Evolutionary conservation across 2,113 vertebrate genomes (phyloP).

Genomic region (Todiramphus chloris): DNA sequence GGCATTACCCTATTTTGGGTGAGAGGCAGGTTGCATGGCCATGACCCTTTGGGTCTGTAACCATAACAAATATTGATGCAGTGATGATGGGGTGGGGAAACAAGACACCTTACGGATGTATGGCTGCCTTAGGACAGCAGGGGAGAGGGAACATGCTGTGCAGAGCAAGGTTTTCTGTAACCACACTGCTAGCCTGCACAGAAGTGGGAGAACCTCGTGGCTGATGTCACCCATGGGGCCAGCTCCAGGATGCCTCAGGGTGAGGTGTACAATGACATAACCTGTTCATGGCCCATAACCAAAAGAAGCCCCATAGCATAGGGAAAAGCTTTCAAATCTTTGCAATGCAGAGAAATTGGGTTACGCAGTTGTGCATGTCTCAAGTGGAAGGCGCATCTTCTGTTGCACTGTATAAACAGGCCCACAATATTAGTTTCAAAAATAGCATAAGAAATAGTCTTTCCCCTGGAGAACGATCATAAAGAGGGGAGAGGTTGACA

Average conservation of each 20-base stretch:
- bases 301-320: neutral
- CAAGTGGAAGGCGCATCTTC: neutral
- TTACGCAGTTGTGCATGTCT: neutral
- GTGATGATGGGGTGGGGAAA: neutral
- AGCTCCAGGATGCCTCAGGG: neutral
- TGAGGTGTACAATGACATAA: accelerated
- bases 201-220: neutral
- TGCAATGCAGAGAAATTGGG: neutral
- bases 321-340: neutral
- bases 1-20: neutral
- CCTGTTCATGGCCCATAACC: neutral
- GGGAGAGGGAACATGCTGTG: neutral
- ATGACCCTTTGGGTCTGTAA: neutral
- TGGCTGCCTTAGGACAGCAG: neutral
- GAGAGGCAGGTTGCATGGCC: neutral
- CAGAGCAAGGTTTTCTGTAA: neutral
- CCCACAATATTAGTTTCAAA: neutral
- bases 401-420: neutral
- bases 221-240: accelerated
- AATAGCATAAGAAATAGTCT: neutral
- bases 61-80: neutral
- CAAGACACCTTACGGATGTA: neutral
- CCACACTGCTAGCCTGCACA: neutral
- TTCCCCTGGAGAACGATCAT: neutral
- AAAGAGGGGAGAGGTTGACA: neutral